These are phyloP conservation scores for Corydoras maculifer DNA, from an alignment of 2,113 vertebrate species.

Conservation along the genomic window DNA sequence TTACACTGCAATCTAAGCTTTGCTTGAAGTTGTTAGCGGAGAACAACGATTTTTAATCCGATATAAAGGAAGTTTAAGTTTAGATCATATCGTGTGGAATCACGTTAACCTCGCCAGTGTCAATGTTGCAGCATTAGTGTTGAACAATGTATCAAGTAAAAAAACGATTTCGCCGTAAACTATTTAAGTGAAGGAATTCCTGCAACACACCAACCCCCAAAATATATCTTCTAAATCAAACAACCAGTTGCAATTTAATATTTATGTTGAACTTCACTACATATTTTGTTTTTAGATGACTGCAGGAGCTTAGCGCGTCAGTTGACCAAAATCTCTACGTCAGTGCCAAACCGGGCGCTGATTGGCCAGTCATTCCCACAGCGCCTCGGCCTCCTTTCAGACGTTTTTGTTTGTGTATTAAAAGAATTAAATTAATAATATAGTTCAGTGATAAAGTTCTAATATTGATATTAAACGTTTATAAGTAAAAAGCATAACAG, in stretches of 20 bases:
- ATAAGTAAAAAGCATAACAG: too few relatives aligned
- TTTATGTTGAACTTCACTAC: background rate
- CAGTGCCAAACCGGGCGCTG: slow-evolving; percentile 23
- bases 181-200: too few relatives aligned
- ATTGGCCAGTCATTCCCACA: slow-evolving; percentile 25
- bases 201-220: too few relatives aligned
- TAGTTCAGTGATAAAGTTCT: too few relatives aligned
- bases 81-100: background rate
- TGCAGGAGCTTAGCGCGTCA: slow-evolving; percentile 25
- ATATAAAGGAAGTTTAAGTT: background rate
- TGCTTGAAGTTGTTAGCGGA: background rate
- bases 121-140: too few relatives aligned
- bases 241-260: background rate
- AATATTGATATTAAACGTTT: too few relatives aligned
- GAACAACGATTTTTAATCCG: too few relatives aligned
- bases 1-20: background rate
- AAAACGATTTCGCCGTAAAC: too few relatives aligned
- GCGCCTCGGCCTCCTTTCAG: background rate
- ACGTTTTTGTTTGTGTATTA: too few relatives aligned
- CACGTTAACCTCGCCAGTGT: too few relatives aligned
- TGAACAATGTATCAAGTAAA: slow-evolving; percentile 1
- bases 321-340: slow-evolving; percentile 44
- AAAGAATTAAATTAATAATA: too few relatives aligned
- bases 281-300: slow-evolving; percentile 27
- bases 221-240: too few relatives aligned